Base-by-base conservation (phyloP, 2,113 vertebrate genomes). In the Hemicordylus capensis region DNA sequence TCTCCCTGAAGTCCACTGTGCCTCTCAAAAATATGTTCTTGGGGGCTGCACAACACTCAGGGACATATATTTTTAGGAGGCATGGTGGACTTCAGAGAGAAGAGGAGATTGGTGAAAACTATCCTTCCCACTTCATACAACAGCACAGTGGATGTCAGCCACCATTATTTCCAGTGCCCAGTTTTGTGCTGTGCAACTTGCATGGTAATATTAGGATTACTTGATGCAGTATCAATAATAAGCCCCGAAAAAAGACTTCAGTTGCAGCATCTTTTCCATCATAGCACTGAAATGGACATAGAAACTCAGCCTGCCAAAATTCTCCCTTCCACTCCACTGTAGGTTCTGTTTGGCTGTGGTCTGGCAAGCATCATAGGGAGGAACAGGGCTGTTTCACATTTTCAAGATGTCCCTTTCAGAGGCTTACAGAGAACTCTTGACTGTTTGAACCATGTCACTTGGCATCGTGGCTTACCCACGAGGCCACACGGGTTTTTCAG, bases 401-500 rank as follows among this genome's bases (percentile, higher is more conserved):
- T 85, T 19, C 31, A 39, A 48, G 14, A 31, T 74, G 31, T 51
- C 61, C 59, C 24, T 80, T 22, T 74, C 17, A 4, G 75, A 2
- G 14, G 14, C 4, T 4, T 28, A 76, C 17, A 3, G 22, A 87
- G 64, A 91, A 2, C 8, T 20, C n/a, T 6, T 54, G 44, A 4
- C 4, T 37, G 78, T 84, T 78, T 51, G 83, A 37, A 7, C 58
- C 37, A 15, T 64, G 12, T n/a, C 48, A 66, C 31, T 42, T 58
- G 34, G 54, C 51, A 51, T 2, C 2, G 5, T 76, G 51, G 28
- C 70, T 85, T 75, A 70, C 7, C 8, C 22, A 39, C 2, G 66
- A 89, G 88, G 80, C 76, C 56, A 44, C 2, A 17, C 81, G 88
- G 90, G 86, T 80, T 91, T 77, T 69, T 82, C 79, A 63, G 90